Conservation (phyloP, 2,113 vertebrate genomes). For the Hucho hucho region DNA sequence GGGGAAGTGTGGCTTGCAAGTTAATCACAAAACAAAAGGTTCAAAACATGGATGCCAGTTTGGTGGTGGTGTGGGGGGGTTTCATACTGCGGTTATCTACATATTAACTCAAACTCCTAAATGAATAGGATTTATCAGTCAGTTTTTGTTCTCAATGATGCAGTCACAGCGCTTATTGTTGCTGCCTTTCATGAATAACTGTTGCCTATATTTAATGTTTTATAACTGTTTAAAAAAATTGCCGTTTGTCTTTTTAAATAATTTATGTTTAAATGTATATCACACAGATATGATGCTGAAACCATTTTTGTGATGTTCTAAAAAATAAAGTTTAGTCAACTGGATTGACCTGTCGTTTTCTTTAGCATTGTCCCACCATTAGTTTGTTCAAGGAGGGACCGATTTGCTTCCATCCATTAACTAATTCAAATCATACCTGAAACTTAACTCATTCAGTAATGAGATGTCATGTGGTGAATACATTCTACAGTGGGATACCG, state of each 20-base stretch:
- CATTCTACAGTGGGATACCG: too few species aligned
- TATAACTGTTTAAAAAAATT: conserved; percentile 9
- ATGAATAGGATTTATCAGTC: neutral
- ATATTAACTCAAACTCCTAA: conserved; percentile 6
- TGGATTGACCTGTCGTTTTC: conserved; percentile 1
- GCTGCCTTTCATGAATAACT: conserved; percentile 44
- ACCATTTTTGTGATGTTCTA: conserved; percentile 71
- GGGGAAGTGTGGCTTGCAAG: neutral
- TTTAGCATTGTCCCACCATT: neutral
- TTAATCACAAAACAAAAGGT: conserved; percentile 27
- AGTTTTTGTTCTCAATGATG: conserved; percentile 3
- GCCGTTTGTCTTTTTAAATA: too few species aligned
- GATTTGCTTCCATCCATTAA: neutral
- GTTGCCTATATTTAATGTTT: conserved; percentile 72
- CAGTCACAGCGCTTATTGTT: conserved; percentile 38
- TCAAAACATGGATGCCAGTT: conserved; percentile 35
- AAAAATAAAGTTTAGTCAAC: conserved; percentile 47
- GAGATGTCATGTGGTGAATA: too few species aligned
- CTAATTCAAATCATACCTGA: too few species aligned
- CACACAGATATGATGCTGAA: conserved; percentile 70
- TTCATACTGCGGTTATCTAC: conserved; percentile 54
- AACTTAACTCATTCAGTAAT: too few species aligned
- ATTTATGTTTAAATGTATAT: conserved; percentile 75
- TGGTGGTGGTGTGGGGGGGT: neutral
- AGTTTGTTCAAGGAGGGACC: neutral